phyloP scores from a whole-genome alignment of 2,797 vertebrate genomes.

The Etheostoma nigrum region DNA sequence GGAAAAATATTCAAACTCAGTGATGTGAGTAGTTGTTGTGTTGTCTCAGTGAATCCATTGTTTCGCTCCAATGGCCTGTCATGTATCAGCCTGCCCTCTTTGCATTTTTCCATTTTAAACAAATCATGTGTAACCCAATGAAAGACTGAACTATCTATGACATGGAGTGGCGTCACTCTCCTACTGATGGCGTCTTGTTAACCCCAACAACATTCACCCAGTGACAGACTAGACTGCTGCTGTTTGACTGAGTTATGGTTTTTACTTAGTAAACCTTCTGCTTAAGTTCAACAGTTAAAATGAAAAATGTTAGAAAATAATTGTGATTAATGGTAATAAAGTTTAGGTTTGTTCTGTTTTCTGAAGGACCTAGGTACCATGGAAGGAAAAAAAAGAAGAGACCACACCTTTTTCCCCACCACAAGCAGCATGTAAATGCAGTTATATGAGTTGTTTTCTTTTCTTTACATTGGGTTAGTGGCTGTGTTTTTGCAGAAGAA shows the following conservation, averaged over 20 bases:
- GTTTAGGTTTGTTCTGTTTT: neutral
- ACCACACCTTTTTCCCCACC: too few relatives aligned
- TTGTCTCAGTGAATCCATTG: constrained; percentile 13
- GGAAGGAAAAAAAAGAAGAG: neutral
- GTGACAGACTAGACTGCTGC: neutral
- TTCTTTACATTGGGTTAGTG: too few relatives aligned
- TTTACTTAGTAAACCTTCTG: neutral
- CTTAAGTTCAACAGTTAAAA: neutral
- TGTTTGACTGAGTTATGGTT: neutral
- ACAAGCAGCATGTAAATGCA: too few relatives aligned
- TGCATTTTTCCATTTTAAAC: constrained; percentile 38
- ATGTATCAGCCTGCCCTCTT: neutral
- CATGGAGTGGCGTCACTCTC: neutral
- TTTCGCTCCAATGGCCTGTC: constrained; percentile 29
- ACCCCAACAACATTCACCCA: neutral
- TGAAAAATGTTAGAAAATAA: too few relatives aligned
- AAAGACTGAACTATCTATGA: constrained; percentile 16
- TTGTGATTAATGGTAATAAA: neutral
- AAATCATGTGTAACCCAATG: constrained; percentile 43
- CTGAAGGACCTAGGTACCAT: neutral
- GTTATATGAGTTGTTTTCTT: too few relatives aligned
- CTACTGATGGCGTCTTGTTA: constrained; percentile 1
- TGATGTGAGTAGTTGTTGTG: constrained; percentile 4
- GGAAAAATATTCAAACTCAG: neutral
- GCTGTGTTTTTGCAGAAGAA: too few relatives aligned